Conservation (phyloP, 1,140 invertebrate genomes). For the Reticulitermes speratus region DNA sequence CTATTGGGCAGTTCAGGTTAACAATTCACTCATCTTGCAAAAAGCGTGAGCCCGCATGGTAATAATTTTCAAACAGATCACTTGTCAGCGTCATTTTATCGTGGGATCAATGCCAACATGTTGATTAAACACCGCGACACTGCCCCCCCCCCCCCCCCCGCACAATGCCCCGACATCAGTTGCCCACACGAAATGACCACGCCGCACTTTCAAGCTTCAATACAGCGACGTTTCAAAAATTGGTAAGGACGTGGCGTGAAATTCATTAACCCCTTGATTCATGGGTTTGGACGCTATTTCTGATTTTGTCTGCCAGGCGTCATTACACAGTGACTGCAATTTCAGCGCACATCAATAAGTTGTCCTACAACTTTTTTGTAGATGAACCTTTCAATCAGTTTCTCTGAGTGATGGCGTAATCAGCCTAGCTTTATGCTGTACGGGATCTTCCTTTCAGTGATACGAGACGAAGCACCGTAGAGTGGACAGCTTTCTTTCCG, state of each 20-base stretch:
- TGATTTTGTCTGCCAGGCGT: neutral
- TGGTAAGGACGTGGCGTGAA: neutral
- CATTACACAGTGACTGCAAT: neutral
- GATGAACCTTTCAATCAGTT: neutral
- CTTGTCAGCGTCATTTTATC: neutral
- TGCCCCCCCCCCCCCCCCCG: neutral
- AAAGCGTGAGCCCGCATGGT: neutral
- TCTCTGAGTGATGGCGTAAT: neutral
- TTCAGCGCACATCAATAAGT: neutral
- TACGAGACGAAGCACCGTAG: neutral
- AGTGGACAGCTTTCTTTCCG: too few relatives aligned
- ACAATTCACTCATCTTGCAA: neutral
- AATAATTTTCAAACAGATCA: conserved; percentile 11
- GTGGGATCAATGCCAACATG: neutral
- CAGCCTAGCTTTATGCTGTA: neutral
- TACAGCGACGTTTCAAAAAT: neutral
- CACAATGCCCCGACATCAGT: neutral
- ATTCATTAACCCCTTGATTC: neutral
- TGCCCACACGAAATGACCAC: neutral
- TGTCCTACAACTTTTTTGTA: neutral
- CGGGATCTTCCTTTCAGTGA: neutral
- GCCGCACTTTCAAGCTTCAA: neutral
- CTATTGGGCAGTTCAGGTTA: neutral
- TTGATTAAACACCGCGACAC: neutral
- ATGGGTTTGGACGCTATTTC: neutral